Conservation (phyloP, 2,888 invertebrate genomes). For the Diarsia mendica region DNA sequence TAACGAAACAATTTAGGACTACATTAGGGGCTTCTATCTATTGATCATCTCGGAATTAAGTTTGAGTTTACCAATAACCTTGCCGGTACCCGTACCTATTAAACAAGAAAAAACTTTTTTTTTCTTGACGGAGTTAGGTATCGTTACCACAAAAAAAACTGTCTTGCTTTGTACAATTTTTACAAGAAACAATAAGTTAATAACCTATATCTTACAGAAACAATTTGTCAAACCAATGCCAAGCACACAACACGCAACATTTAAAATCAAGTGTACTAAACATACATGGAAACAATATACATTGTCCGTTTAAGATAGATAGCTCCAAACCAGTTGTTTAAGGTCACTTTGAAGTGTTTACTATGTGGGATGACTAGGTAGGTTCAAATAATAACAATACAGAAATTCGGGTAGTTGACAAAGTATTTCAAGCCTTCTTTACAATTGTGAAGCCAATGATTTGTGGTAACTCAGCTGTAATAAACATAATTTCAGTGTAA, state of each 20-base stretch:
- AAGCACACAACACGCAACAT: conserved; percentile 6
- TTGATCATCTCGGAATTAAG: neutral
- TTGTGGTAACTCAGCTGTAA: neutral
- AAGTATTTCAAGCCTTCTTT: neutral
- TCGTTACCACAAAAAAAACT: neutral
- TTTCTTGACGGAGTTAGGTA: neutral
- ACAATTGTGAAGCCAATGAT: neutral
- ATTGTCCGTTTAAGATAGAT: conserved; percentile 45
- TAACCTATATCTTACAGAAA: conserved; percentile 30
- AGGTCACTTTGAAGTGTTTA: conserved; percentile 49
- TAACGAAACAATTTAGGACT: neutral
- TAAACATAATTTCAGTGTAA: neutral
- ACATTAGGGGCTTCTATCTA: neutral
- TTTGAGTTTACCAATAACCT: neutral
- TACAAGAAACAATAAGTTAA: conserved; percentile 18
- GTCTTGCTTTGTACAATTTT: conserved; percentile 3
- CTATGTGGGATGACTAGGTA: conserved; percentile 32
- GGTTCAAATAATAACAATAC: neutral
- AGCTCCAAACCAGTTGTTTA: conserved; percentile 38
- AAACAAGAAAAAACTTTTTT: neutral
- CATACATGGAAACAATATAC: conserved; percentile 43
- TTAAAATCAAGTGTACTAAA: conserved; percentile 10
- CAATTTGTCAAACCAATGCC: conserved; percentile 37
- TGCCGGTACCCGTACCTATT: no score
- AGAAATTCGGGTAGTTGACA: neutral